Evolutionary conservation across 2,888 invertebrate genomes (phyloP), one percentile per base, ranked within the genome.

Genomic region (Drosophila prostipennis): DNA sequence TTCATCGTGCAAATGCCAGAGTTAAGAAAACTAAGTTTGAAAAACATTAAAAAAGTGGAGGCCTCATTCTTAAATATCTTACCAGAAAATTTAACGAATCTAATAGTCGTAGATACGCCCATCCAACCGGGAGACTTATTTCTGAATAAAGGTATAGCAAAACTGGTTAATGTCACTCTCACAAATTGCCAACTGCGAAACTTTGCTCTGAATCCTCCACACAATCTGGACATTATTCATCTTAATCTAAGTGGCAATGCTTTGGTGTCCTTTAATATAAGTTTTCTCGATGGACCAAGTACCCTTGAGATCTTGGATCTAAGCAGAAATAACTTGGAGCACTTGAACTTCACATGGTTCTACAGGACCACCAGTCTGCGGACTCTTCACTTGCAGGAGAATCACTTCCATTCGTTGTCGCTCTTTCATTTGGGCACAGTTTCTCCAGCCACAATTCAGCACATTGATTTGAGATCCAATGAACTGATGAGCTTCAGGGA

Each of bases 231-330:
- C 42, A 78, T 79, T 6, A 32, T 60, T 10, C 60, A 72, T 2
- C 64, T 91, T 3, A 91, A 91, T 77, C 74, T 91, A 26, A 90
- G 90, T 37, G 75, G 72, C 8, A 91, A 91, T 72, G 72, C 75
- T 2, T 60, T 91, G 34, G 60, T 53, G 6, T 70, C 81, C 6
- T 56, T 89, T 0, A 53, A 36, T 10, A 10, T 40, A 67, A 2
- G 14, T 72, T 6, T 8, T 6, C 6, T 49, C 6, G 32, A 34
- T 36, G 42, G 55, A 2, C 39, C 65, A 48, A 57, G 43, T 10
- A 39, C 42, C 37, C 51, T 91, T 2, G 43, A 76, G n/a, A 80
- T 74, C 34, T 64, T 91, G 26, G 90, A 91, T 78, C 74, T 91
- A 13, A 91, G 91, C 53, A 75, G 57, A 2, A 91, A 91, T 59